Percentiles rank a stretch among this genome's conserved stretches.
phyloP scores from a whole-genome alignment of 1,140 invertebrate genomes.

The Pachypeltis micranthus region DNA sequence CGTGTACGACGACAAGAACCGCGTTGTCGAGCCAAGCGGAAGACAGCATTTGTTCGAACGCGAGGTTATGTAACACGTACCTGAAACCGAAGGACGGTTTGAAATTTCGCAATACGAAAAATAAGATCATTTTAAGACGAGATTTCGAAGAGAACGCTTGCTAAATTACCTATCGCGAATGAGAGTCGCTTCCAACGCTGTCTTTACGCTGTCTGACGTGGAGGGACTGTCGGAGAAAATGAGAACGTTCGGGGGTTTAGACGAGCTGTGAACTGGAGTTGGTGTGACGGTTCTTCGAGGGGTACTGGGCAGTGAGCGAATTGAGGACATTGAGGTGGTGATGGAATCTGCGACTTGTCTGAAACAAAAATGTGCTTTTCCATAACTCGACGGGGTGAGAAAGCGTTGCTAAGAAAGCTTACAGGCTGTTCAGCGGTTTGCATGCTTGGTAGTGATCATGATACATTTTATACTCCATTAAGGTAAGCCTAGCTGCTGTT shows the following conservation, averaged over 20 bases:
- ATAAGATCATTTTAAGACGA: background rate
- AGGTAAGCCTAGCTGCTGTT: too few relatives aligned
- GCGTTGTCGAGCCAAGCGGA: slow-evolving; percentile 60
- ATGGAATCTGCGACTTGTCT: slow-evolving; percentile 15
- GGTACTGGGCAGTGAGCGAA: slow-evolving; percentile 11
- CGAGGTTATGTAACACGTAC: slow-evolving; percentile 63
- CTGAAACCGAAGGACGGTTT: slow-evolving; percentile 40
- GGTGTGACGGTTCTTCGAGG: slow-evolving; percentile 18
- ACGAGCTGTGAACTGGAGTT: slow-evolving; percentile 19
- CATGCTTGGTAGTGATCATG: too few relatives aligned
- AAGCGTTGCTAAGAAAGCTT: too few relatives aligned
- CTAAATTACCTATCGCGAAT: slow-evolving; percentile 53
- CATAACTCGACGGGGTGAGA: too few relatives aligned
- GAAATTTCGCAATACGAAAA: background rate
- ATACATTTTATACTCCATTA: too few relatives aligned
- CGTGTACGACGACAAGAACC: slow-evolving; percentile 62
- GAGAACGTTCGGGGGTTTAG: slow-evolving; percentile 68
- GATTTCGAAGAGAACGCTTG: too few relatives aligned
- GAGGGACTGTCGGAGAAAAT: slow-evolving; percentile 66
- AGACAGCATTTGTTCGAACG: slow-evolving; percentile 43
- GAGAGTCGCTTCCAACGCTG: slow-evolving; percentile 51
- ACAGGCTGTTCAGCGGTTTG: too few relatives aligned
- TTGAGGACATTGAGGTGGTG: slow-evolving; percentile 19
- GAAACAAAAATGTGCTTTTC: too few relatives aligned
- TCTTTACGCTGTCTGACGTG: slow-evolving; percentile 55